Evolutionary conservation across 2,113 vertebrate genomes (phyloP).

Genomic region (Rhynchomys soricoides): DNA sequence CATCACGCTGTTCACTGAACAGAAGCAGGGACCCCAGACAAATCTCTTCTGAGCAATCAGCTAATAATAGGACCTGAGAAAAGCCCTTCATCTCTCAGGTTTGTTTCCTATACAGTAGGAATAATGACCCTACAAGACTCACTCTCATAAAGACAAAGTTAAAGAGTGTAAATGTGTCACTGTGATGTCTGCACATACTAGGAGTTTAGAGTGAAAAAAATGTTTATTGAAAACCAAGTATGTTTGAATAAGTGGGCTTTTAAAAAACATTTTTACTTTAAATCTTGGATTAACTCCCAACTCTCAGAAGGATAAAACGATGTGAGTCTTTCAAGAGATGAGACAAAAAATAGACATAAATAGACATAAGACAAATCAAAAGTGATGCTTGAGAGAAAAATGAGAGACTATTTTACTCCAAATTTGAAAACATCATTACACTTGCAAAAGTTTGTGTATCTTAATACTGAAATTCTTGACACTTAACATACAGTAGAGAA

Average conservation of each 20-base stretch:
- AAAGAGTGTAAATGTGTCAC: neutral
- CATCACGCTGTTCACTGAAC: neutral
- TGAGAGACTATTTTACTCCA: neutral
- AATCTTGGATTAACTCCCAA: constrained; percentile 1
- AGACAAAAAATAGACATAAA: neutral
- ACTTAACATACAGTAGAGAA: constrained; percentile 7
- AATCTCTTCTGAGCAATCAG: neutral
- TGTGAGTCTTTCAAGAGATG: neutral
- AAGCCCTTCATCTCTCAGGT: neutral
- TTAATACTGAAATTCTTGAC: neutral
- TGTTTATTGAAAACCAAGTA: neutral
- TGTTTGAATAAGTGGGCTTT: neutral
- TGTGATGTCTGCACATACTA: neutral
- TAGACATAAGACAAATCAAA: neutral
- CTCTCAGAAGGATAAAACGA: neutral
- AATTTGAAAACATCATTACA: constrained; percentile 35
- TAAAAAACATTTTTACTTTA: constrained; percentile 30
- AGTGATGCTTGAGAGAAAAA: neutral
- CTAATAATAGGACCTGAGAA: neutral
- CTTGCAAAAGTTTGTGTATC: constrained; percentile 42
- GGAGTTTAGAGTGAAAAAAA: neutral
- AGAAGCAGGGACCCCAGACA: neutral
- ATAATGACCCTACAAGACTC: neutral
- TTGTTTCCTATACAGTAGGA: neutral
- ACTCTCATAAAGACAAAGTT: neutral